phyloP scores from a whole-genome alignment of 2,797 vertebrate species.

The Eurystomus glaucurus region DNA sequence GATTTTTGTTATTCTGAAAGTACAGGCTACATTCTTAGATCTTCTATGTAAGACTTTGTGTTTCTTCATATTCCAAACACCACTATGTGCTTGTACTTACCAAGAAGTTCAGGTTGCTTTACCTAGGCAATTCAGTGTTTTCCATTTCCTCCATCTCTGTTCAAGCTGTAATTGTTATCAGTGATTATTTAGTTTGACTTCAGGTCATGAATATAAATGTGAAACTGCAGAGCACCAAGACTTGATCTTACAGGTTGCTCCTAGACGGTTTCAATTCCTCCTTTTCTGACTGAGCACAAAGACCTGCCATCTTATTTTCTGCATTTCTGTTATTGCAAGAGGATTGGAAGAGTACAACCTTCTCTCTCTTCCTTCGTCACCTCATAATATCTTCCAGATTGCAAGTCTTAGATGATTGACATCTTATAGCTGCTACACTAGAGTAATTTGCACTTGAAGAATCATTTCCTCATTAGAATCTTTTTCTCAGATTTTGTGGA shows the following conservation, averaged over 20 bases:
- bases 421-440: background rate
- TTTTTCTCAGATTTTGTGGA: background rate
- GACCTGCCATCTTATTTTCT: background rate
- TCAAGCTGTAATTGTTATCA: background rate
- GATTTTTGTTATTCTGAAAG: background rate
- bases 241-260: background rate
- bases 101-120: background rate
- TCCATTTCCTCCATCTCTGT: background rate
- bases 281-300: background rate
- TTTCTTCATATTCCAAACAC: background rate
- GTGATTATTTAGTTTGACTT: slow-evolving; percentile 6
- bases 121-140: background rate
- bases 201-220: background rate
- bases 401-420: fast-evolving
- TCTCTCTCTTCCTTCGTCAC: background rate
- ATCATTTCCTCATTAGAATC: background rate
- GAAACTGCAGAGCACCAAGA: background rate
- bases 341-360: background rate
- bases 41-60: background rate
- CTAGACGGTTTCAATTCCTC: background rate
- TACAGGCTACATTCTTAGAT: background rate
- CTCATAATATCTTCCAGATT: background rate
- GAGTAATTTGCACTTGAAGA: background rate
- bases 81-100: background rate
- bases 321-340: background rate